phyloP scores from a whole-genome alignment of 2,113 vertebrate genomes.

The Motacilla tschutschensis region DNA sequence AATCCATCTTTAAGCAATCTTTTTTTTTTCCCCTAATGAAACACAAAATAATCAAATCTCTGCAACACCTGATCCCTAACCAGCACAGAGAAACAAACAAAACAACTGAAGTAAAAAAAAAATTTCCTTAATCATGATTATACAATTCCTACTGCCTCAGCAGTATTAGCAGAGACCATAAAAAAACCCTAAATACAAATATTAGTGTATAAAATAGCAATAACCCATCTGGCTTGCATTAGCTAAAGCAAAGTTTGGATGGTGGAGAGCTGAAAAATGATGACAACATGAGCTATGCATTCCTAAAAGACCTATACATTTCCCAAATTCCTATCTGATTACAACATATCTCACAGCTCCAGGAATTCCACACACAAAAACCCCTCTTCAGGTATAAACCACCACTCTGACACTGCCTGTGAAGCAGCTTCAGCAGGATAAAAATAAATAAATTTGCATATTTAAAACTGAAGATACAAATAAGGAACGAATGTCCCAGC shows the following conservation, averaged over 20 bases:
- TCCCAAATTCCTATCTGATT: slow-evolving; percentile 4
- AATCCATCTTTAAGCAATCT: neutral
- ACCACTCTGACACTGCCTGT: neutral
- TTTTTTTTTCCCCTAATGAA: neutral
- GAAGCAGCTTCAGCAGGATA: neutral
- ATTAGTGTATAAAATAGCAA: neutral
- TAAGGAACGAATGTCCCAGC: neutral
- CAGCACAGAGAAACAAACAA: neutral
- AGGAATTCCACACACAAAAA: neutral
- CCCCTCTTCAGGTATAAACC: neutral
- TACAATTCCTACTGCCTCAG: neutral
- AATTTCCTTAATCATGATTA: neutral
- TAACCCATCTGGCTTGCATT: slow-evolving; percentile 5
- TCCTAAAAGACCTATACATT: slow-evolving; percentile 18
- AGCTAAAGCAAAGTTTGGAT: neutral
- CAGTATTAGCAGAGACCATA: neutral
- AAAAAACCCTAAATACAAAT: neutral
- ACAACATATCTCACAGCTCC: neutral
- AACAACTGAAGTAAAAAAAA: neutral
- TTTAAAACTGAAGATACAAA: neutral
- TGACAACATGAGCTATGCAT: neutral
- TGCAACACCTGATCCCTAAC: neutral
- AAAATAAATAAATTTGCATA: neutral
- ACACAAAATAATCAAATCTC: neutral
- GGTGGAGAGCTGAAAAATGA: neutral